These are phyloP conservation scores for Cynoglossus semilaevis DNA, from an alignment of 2,113 vertebrate genomes.

Conservation along the genomic window DNA sequence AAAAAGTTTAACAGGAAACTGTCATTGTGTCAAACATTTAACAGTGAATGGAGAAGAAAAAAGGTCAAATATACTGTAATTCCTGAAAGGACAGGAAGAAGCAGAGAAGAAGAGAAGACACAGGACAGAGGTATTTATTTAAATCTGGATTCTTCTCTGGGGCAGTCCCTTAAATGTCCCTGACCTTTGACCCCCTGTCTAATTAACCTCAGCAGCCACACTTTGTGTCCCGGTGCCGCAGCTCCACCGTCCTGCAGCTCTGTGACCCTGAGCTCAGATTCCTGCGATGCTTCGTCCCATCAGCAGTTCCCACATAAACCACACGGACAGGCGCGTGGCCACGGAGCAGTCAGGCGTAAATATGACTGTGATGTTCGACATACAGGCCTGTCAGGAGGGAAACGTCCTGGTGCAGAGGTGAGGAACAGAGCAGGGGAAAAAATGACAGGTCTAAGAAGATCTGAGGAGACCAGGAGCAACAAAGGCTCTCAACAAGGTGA, in stretches of 20 bases:
- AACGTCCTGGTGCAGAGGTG: slow-evolving; percentile 36
- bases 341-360: slow-evolving; percentile 48
- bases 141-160: too few relatives aligned
- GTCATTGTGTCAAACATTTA: too few relatives aligned
- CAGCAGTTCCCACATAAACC: slow-evolving; percentile 48
- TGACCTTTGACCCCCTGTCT: slow-evolving; percentile 6
- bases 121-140: slow-evolving; percentile 11
- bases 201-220: slow-evolving; percentile 34
- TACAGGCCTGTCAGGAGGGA: slow-evolving; percentile 28
- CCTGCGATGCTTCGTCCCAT: slow-evolving; percentile 21
- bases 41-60: background rate
- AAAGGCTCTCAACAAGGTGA: slow-evolving; percentile 15
- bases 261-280: slow-evolving; percentile 21
- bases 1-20: too few relatives aligned
- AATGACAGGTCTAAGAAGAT: slow-evolving; percentile 5
- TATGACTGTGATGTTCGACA: slow-evolving; percentile 47
- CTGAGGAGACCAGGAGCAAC: slow-evolving; percentile 19
- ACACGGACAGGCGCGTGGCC: slow-evolving; percentile 40
- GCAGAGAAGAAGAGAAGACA: slow-evolving; percentile 17
- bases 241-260: background rate
- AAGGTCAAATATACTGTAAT: slow-evolving; percentile 26
- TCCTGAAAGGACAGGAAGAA: slow-evolving; percentile 25
- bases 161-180: too few relatives aligned
- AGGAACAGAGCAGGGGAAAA: slow-evolving; percentile 31
- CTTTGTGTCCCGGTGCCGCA: slow-evolving; percentile 11